Evolutionary conservation across 1,140 invertebrate genomes (phyloP), one percentile per base, ranked within the genome.

Genomic region (Temnothorax nylanderi): DNA sequence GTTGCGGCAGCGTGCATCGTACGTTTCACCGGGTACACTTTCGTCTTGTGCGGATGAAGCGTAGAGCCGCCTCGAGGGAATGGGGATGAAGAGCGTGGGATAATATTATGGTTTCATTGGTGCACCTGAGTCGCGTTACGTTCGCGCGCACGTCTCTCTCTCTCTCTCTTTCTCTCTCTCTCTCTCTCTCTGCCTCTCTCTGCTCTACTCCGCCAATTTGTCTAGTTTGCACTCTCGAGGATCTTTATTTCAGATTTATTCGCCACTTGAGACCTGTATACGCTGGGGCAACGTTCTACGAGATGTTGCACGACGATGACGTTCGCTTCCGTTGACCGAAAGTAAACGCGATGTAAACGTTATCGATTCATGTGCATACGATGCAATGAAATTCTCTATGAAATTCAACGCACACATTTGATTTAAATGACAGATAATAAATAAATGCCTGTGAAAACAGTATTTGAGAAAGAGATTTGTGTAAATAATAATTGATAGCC

Each of bases 101-200:
- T 92, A 92, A 90, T 92, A 88, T 92, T 92, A 90, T 92, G 91
- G 88, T 91, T 92, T 88, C 90, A 89, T 91, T 86, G 89, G 85
- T 78, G 87, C 85, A 92, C 86, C 78, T 86, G 90, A 90, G 88
- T 90, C 87, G 76, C 82, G 82, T 89, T 89, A 91, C 77, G 76
- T 8, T 34, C 32, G 56, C 67, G 56, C 26, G 34, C 78, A 62
- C 49, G 26, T 37, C 8, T 44, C n/a, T 67, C 13, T 62, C 13
- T 62, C 60, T 26, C 21, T 60, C 11, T 32, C 11, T 3, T 5
- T 18, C 32, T 16, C 5, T 34, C 58, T 34, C 62, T 64, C 65
- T 74, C 65, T 60, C 69, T 77, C 13, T 3, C 13, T 18, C 32
- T 16, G 2, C 16, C 5, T 34, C 58, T 34, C 62, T 64, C 65